A percentile compares a stretch with the other conserved stretches of the same genome.
phyloP scores from a whole-genome alignment of 30 jellyfish, hydroid and myxozoan genomes.

The Morbakka virulenta region DNA sequence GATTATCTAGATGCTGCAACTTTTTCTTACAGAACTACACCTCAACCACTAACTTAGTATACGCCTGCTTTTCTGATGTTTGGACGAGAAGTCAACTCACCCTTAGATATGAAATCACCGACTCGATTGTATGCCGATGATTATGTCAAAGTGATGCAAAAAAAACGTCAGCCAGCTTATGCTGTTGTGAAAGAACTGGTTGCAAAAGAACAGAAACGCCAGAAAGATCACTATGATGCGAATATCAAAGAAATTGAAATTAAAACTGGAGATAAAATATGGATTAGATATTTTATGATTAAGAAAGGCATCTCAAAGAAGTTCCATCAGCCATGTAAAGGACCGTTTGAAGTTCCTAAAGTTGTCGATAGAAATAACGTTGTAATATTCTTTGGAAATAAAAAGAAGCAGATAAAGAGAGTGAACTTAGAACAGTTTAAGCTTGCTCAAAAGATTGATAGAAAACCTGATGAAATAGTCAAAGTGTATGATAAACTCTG shows the following conservation, averaged over 20 bases:
- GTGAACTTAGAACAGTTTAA: conserved; percentile 18
- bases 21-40: neutral
- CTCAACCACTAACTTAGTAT: no score
- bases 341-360: conserved; percentile 27
- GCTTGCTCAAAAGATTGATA: conserved; percentile 9
- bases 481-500: conserved; percentile 17
- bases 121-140: no score
- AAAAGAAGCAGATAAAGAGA: neutral
- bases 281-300: conserved; percentile 12
- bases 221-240: neutral
- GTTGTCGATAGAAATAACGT: conserved; percentile 1
- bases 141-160: no score
- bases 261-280: conserved; percentile 11
- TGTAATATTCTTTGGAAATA: neutral
- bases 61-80: no score
- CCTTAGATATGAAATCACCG: no score
- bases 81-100: no score
- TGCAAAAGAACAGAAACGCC: neutral
- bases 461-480: conserved; percentile 20
- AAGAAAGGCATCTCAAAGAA: conserved; percentile 33
- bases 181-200: conserved; percentile 21
- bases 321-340: conserved; percentile 31
- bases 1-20: conserved; percentile 7
- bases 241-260: neutral
- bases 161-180: no score